Conservation (phyloP, 2,113 vertebrate species). For the Ictidomys tridecemlineatus region DNA sequence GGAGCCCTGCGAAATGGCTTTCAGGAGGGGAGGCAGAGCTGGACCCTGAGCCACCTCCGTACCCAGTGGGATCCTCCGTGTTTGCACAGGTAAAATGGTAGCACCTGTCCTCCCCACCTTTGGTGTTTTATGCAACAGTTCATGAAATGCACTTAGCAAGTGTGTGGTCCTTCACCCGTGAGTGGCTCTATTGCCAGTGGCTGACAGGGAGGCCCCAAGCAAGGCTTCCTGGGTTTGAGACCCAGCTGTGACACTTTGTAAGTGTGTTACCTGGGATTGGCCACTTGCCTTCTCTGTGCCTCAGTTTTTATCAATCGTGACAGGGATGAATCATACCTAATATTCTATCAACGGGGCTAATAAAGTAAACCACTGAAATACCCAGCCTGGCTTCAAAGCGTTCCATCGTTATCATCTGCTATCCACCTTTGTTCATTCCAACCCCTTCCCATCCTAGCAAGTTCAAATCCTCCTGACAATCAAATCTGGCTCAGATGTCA, state of each 20-base stretch:
- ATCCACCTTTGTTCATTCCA: background rate
- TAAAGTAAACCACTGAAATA: background rate
- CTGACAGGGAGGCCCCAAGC: background rate
- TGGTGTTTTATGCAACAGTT: rapidly evolving
- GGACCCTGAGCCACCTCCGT: background rate
- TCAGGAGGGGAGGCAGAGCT: background rate
- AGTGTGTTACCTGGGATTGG: background rate
- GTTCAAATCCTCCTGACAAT: background rate
- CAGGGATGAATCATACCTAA: background rate
- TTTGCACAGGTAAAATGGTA: background rate
- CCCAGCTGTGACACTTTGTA: background rate
- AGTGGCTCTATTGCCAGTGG: background rate
- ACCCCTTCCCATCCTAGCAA: background rate
- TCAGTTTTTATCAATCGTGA: background rate
- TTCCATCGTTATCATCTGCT: background rate
- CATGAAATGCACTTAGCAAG: rapidly evolving
- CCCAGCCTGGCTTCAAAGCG: background rate
- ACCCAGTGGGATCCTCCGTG: background rate
- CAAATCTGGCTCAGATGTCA: background rate
- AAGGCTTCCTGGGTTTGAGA: background rate
- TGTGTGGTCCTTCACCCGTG: rapidly evolving
- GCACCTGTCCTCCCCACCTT: rapidly evolving
- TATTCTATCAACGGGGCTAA: background rate
- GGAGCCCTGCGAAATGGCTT: background rate
- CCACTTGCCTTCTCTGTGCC: background rate